Evolutionary conservation across 35 echinoderm and acorn worm species (phyloP).

Genomic region (Acanthaster planci): DNA sequence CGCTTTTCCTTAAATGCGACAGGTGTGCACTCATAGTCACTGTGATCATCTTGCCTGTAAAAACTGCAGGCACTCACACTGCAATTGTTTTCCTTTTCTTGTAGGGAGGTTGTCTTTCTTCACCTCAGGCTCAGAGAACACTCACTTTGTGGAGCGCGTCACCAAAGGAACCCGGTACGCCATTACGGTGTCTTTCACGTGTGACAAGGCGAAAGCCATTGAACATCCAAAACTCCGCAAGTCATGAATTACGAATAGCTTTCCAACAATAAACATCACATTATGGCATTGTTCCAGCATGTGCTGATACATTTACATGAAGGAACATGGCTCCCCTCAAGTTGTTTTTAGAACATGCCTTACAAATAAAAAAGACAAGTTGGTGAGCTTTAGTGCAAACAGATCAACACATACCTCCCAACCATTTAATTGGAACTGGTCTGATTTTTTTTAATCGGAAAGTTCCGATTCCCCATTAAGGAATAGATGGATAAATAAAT

Average conservation of each 20-base stretch:
- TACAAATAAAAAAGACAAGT: too few relatives aligned
- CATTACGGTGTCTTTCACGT: conserved; percentile 93
- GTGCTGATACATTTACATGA: background rate
- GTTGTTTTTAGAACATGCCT: background rate
- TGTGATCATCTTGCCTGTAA: too few relatives aligned
- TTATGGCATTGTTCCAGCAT: background rate
- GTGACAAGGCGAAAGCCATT: conserved; percentile 81
- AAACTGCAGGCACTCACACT: too few relatives aligned
- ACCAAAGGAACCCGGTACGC: conserved; percentile 83
- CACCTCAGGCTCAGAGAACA: conserved; percentile 94
- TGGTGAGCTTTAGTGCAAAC: too few relatives aligned
- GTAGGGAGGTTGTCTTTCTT: conserved; percentile 94
- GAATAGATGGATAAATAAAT: too few relatives aligned
- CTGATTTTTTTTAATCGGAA: too few relatives aligned
- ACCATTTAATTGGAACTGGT: too few relatives aligned
- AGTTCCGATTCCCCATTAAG: too few relatives aligned
- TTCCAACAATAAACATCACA: too few relatives aligned
- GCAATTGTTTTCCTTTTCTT: background rate
- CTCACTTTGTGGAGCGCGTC: conserved; percentile 85
- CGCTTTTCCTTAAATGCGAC: too few relatives aligned
- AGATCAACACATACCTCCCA: too few relatives aligned
- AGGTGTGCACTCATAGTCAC: too few relatives aligned
- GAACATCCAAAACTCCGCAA: conserved; percentile 47
- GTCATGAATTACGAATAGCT: background rate
- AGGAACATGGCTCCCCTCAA: background rate